Evolutionary conservation across 2,888 invertebrate species (phyloP).

Genomic region (Volucella inanis): DNA sequence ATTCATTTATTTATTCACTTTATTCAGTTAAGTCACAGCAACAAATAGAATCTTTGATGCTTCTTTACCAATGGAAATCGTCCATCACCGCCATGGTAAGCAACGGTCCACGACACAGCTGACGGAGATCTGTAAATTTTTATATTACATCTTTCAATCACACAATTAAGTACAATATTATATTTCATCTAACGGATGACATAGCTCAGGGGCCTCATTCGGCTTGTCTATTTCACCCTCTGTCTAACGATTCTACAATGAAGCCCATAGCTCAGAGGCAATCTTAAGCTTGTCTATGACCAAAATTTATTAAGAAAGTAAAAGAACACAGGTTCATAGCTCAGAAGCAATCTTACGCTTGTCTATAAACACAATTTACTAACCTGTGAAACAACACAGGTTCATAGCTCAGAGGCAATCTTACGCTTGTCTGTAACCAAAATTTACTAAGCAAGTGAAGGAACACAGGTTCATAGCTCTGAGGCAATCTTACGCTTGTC

Average conservation of each 20-base stretch:
- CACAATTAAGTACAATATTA: not conserved
- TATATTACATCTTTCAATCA: not conserved
- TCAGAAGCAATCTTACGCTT: not conserved
- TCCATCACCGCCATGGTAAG: not conserved
- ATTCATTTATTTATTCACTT: not conserved
- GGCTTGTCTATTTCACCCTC: conserved; percentile 3
- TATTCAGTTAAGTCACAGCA: not conserved
- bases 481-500: too few species aligned
- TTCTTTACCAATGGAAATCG: not conserved
- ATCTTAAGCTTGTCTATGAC: not conserved
- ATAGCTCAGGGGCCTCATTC: conserved; percentile 1
- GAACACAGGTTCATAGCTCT: too few species aligned
- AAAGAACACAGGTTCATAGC: not conserved
- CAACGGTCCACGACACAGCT: not conserved
- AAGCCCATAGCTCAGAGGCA: not conserved
- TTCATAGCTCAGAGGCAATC: too few species aligned
- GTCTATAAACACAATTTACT: not conserved
- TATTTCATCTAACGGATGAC: too few species aligned
- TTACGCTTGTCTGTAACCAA: too few species aligned
- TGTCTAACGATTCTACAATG: not conserved
- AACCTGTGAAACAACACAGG: too few species aligned
- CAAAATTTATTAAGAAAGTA: not conserved
- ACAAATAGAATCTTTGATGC: not conserved
- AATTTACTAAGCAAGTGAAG: too few species aligned
- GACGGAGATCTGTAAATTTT: not conserved